Evolutionary conservation across 92 coral and sea anemone genomes (phyloP), one percentile per base, ranked within the genome.

Genomic region (Epizoanthus scotinus): DNA sequence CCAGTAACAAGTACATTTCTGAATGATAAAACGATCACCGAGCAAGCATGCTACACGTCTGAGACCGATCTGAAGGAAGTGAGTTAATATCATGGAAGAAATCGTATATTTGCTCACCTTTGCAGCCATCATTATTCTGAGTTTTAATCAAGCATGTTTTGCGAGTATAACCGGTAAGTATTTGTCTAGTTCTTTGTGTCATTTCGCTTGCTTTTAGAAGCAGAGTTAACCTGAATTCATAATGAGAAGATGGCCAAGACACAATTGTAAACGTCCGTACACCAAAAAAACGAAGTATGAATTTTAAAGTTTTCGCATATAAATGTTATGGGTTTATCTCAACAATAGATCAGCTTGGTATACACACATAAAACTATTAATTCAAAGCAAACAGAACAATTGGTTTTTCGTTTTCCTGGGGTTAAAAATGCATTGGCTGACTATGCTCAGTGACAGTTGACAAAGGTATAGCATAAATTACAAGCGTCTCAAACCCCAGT

Each of bases 111-210:
- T 71, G 5, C 31, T 52, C 55, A 17, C n/a, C 8, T 28, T 53
- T 29, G 21, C 78, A 25, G 42, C 2, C 12, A 14, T 71, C 42
- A 26, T 47, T 25, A n/a, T 24, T 9, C 29, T 71, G 22, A 49
- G 42, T 53, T 52, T 40, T n/a, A 36, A 15, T 15, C 78, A 53
- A 26, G 34, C 17, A 10, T 52, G 57, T 25, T 14, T 26, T 24
- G 63, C 60, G 29, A 71, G 31, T 25, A 29, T 22, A 71, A 21
- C 14, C n/a, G 78, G 78, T 71, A 50, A 49, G 60, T 53, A 26
- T 52, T 50, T 6, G 13, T 17, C 28, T 71, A 26, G 2, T 53
- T 71, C 10, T 71, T 71, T 5, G 15, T 24, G 12, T 53, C 18
- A 13, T 5, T 53, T 28, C 28, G 63, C 27, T 63, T 6, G 19